Percentiles rank a stretch among this genome's conserved stretches.
Evolutionary conservation across 2,797 vertebrate genomes (phyloP).

Genomic region (Iguana delicatissima): DNA sequence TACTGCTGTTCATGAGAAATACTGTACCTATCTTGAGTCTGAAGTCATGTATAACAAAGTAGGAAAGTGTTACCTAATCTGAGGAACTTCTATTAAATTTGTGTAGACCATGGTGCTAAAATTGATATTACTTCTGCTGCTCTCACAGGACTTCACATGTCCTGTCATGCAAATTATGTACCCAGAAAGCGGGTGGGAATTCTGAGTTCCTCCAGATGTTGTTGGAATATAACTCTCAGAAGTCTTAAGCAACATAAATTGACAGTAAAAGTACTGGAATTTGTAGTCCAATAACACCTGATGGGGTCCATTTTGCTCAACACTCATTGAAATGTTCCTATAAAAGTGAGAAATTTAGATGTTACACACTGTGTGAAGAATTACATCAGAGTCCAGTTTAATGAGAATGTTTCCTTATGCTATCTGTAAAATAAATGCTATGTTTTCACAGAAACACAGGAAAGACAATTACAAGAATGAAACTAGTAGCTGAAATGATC

Average conservation of each 20-base stretch:
- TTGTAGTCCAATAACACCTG: too few species aligned
- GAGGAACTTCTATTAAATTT: not conserved
- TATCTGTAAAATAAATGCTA: not conserved
- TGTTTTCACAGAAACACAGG: constrained; percentile 19
- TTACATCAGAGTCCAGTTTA: constrained; percentile 57
- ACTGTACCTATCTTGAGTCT: not conserved
- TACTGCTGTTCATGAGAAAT: constrained; percentile 4
- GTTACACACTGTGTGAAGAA: constrained; percentile 34
- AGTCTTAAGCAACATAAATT: too few species aligned
- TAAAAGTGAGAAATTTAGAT: not conserved
- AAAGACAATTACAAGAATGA: constrained; percentile 21
- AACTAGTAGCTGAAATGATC: constrained; percentile 20
- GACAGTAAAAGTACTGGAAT: too few species aligned
- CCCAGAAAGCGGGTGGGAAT: too few species aligned
- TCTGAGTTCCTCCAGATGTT: too few species aligned
- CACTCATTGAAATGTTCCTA: too few species aligned
- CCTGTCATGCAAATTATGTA: too few species aligned
- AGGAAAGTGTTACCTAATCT: not conserved
- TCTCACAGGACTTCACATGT: not conserved
- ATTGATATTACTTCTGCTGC: not conserved
- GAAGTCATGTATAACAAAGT: not conserved
- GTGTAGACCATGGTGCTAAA: too few species aligned
- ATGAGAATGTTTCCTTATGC: not conserved
- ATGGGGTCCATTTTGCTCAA: too few species aligned
- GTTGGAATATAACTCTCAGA: too few species aligned